Evolutionary conservation across 1,140 invertebrate genomes (phyloP).

Genomic region (Diprion similis): DNA sequence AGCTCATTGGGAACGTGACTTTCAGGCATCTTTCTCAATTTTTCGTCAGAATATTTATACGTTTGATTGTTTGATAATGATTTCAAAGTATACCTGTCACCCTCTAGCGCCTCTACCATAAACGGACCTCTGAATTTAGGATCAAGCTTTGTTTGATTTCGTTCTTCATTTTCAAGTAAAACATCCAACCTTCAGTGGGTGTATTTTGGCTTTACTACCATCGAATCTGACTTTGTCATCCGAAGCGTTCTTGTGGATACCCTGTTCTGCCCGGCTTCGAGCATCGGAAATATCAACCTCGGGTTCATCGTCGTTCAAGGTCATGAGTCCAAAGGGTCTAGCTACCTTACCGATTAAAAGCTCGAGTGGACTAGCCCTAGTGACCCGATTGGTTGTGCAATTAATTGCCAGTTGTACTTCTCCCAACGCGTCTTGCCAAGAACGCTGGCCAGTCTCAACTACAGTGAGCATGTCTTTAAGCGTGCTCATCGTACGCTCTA

Average conservation of each 20-base stretch:
- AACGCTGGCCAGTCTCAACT: constrained; percentile 32
- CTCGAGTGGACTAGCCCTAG: constrained; percentile 39
- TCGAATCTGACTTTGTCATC: neutral
- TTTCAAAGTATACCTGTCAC: neutral
- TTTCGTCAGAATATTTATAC: neutral
- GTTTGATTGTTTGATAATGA: neutral
- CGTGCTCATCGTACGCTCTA: constrained; percentile 41
- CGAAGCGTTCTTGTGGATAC: neutral
- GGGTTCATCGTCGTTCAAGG: constrained; percentile 20
- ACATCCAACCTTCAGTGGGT: neutral
- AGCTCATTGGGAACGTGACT: neutral
- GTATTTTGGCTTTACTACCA: neutral
- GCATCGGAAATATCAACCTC: neutral
- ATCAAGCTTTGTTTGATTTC: too few relatives aligned
- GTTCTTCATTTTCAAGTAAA: neutral
- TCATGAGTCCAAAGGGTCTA: constrained; percentile 35
- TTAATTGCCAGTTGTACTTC: constrained; percentile 47
- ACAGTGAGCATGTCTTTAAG: constrained; percentile 41
- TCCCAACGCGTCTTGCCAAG: constrained; percentile 44
- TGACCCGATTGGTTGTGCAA: constrained; percentile 39
- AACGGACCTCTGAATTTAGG: too few relatives aligned
- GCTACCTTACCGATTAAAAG: constrained; percentile 44
- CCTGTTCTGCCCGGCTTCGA: neutral
- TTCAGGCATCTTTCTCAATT: neutral
- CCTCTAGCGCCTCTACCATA: too few relatives aligned